These are phyloP conservation scores for Zosterops lateralis DNA, from an alignment of 2,113 vertebrate species.

Conservation along the genomic window DNA sequence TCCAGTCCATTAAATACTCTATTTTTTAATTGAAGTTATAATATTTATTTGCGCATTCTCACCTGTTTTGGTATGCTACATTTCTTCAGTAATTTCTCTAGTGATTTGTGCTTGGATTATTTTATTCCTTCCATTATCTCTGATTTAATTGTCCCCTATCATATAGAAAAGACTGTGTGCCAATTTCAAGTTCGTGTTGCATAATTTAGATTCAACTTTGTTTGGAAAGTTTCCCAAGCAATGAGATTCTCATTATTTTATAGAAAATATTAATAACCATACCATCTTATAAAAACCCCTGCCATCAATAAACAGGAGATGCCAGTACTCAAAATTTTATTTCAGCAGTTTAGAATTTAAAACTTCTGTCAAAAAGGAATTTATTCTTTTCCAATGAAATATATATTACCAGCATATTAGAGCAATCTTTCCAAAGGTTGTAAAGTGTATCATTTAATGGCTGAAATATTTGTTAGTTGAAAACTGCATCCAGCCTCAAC, in stretches of 20 bases:
- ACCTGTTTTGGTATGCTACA: conserved; percentile 72
- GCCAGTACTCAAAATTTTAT: neutral
- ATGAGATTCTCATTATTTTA: neutral
- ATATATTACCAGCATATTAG: conserved; percentile 33
- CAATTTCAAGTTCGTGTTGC: conserved; percentile 25
- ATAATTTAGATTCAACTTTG: conserved; percentile 9
- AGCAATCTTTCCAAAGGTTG: conserved; percentile 40
- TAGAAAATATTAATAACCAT: neutral
- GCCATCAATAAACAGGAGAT: neutral
- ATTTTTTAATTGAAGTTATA: conserved; percentile 79
- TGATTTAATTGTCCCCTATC: conserved; percentile 59
- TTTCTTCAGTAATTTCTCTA: conserved; percentile 77
- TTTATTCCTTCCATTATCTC: conserved; percentile 67
- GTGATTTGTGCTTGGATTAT: conserved; percentile 68
- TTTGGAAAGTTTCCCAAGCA: conserved; percentile 12
- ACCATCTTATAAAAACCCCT: neutral
- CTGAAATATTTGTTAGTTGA: conserved; percentile 55
- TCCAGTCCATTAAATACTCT: conserved; percentile 77
- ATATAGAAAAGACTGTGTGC: conserved; percentile 38
- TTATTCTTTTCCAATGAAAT: conserved; percentile 37
- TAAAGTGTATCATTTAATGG: conserved; percentile 53
- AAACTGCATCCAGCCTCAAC: conserved; percentile 34
- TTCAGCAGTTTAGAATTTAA: conserved; percentile 10
- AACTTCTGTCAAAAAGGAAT: neutral
- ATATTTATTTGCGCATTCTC: conserved; percentile 78